phyloP scores from a whole-genome alignment of 2,113 vertebrate species.

The Phyllostomus discolor region DNA sequence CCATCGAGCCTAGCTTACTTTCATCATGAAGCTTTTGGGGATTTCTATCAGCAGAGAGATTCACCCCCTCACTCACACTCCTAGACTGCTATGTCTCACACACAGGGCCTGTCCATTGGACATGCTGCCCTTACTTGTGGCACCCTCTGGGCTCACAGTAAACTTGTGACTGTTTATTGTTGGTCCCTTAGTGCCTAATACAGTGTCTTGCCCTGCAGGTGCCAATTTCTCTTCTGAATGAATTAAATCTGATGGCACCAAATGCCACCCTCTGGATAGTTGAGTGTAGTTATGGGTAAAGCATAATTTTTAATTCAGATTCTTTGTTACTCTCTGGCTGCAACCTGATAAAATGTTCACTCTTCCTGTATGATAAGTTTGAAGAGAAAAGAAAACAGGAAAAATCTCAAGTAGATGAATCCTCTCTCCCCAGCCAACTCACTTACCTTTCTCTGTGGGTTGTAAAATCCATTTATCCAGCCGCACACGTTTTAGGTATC shows the following conservation, averaged over 20 bases:
- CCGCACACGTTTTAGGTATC: not conserved
- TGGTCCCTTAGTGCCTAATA: not conserved
- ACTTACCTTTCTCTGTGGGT: not conserved
- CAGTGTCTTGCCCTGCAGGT: not conserved
- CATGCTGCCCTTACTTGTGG: not conserved
- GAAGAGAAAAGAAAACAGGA: not conserved
- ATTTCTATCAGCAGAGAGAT: not conserved
- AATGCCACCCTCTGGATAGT: not conserved
- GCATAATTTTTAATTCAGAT: not conserved
- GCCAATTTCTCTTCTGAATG: not conserved
- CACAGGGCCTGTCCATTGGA: not conserved
- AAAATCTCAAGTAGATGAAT: not conserved
- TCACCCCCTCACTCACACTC: not conserved
- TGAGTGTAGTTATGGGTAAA: not conserved
- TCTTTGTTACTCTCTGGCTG: not conserved
- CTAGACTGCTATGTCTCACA: not conserved
- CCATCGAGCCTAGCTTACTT: not conserved
- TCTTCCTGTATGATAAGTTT: not conserved
- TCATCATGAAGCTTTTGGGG: not conserved
- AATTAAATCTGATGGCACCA: not conserved
- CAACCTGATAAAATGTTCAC: not conserved
- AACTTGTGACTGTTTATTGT: not conserved
- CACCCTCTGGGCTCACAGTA: too few species aligned
- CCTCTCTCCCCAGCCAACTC: not conserved
- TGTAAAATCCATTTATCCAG: not conserved